Evolutionary conservation across 2,113 vertebrate species (phyloP), one percentile per base, ranked within the genome.

Genomic region (Recurvirostra avosetta): DNA sequence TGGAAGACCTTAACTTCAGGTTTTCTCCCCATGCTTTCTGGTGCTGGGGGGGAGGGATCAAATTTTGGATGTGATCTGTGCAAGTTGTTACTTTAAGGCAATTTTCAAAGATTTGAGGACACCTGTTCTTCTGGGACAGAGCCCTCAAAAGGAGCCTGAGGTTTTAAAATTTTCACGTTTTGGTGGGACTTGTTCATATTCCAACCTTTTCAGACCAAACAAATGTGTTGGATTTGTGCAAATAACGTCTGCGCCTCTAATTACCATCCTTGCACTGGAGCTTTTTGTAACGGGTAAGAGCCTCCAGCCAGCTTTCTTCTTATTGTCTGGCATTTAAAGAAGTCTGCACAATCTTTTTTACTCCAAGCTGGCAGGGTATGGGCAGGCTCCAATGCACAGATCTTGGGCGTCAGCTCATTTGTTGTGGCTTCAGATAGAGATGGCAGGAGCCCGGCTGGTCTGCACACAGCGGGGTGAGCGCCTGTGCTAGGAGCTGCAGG

Each of bases 201-300:
- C 88, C 94, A 96, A 15, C 90, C 78, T 86, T 90, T 92, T 56
- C 95, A 96, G 95, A 86, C 96, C 95, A 90, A 96, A 95, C 92
- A 93, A 94, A 85, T 17, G 85, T 79, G 92, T 68, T 82, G 88
- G 49, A 61, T 93, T 88, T 88, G 82, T 75, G 78, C 92, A 95
- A 79, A 88, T 90, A 86, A 82, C 11, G 53, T 95, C 95, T 95
- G 94, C 12, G 66, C 78, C 90, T 94, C 81, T 93, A 55, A 90
- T 88, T 94, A 27, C 70, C 17, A 10, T 85, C 80, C 74, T 41
- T 34, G 70, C 47, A 3, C 12, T 2, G 21, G 74, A 55, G 74
- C 23, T 62, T 40, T 49, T 58, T 74, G 62, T 50, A 29, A 41
- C 0, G 67, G 86, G 58, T 45, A 49, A 58, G 80, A 92, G 92